Conservation (phyloP, 2,888 invertebrate species). For the Chloromyia formosa region DNA sequence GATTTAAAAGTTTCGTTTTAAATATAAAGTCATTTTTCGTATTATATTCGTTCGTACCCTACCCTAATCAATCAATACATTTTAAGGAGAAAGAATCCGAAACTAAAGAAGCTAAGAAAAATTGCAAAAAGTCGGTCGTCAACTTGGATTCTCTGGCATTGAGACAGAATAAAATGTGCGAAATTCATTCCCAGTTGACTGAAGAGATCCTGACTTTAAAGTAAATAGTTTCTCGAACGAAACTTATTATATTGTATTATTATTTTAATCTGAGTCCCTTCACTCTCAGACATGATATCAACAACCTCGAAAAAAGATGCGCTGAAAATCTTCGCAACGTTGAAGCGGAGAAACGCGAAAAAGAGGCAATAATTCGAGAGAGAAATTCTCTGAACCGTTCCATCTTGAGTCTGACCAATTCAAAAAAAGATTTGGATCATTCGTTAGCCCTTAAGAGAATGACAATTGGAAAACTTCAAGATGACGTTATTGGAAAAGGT, state of each 20-base stretch:
- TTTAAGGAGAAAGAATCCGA: conserved; percentile 54
- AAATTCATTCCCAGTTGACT: neutral
- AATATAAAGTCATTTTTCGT: too few species aligned
- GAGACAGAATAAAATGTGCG: neutral
- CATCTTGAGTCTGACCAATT: conserved; percentile 56
- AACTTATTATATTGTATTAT: neutral
- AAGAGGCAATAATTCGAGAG: conserved; percentile 57
- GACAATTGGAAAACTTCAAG: conserved; percentile 55
- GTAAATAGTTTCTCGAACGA: conserved; percentile 5
- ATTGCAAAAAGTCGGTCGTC: conserved; percentile 55
- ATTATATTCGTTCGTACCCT: too few species aligned
- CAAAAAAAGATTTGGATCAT: conserved; percentile 55
- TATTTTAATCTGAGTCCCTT: too few species aligned
- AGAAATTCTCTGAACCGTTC: conserved; percentile 57
- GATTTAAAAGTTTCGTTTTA: too few species aligned
- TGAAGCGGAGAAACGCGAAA: conserved; percentile 55
- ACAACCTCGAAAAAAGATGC: conserved; percentile 57
- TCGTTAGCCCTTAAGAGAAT: conserved; percentile 56
- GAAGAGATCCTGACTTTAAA: conserved; percentile 6
- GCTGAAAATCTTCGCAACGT: conserved; percentile 53
- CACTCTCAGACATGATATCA: conserved; percentile 55
- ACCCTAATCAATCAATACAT: too few species aligned
- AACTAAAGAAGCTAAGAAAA: conserved; percentile 54
- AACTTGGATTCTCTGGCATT: conserved; percentile 55
- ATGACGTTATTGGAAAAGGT: conserved; percentile 57